phyloP scores from a whole-genome alignment of 2,113 vertebrate species.

The Syrmaticus mikado region DNA sequence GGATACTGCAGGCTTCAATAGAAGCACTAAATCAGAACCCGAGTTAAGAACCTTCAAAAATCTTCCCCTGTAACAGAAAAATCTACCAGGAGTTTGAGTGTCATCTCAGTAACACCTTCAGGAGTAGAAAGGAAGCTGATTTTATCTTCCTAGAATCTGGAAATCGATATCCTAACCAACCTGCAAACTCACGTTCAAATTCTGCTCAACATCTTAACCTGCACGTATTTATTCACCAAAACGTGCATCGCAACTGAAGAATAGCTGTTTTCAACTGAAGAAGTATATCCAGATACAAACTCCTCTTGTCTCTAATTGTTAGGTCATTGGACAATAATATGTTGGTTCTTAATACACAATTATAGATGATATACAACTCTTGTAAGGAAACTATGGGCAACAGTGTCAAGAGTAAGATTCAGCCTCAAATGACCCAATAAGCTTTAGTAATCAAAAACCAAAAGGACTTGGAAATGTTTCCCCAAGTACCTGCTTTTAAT shows the following conservation, averaged over 20 bases:
- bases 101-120: not conserved
- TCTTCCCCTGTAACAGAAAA: constrained; percentile 20
- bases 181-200: not conserved
- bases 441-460: not conserved
- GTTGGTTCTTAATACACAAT: not conserved
- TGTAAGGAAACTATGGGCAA: not conserved
- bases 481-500: not conserved
- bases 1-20: not conserved
- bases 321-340: not conserved
- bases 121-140: not conserved
- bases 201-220: not conserved
- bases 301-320: not conserved
- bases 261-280: not conserved
- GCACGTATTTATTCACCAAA: not conserved
- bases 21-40: constrained; percentile 19
- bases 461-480: not conserved
- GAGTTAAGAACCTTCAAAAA: constrained; percentile 52
- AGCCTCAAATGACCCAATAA: not conserved
- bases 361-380: not conserved
- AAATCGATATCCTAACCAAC: not conserved
- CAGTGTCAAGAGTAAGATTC: not conserved
- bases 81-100: not conserved
- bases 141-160: not conserved
- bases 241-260: not conserved
- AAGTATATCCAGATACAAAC: not conserved